A percentile compares a stretch with the other conserved stretches of the same genome.
Evolutionary conservation across 2,797 vertebrate genomes (phyloP).

Genomic region (Podargus strigoides): DNA sequence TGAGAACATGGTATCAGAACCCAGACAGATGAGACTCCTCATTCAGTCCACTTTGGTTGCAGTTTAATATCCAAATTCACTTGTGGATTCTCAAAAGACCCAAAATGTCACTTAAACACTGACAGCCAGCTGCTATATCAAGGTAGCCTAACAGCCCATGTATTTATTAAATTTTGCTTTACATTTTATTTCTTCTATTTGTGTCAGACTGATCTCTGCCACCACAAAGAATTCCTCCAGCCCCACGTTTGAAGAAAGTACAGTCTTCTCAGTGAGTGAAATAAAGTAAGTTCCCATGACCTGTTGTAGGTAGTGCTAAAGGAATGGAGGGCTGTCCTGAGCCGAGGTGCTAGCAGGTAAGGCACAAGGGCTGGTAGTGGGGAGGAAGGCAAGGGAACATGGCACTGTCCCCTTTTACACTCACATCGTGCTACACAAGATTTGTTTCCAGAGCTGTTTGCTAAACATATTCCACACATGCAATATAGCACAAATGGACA

Average conservation of each 20-base stretch:
- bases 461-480: neutral
- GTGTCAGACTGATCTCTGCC: neutral
- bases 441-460: neutral
- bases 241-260: neutral
- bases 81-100: neutral
- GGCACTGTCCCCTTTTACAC: neutral
- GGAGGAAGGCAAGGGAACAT: neutral
- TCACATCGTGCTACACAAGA: fast-evolving
- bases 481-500: neutral
- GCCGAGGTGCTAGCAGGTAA: neutral
- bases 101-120: neutral
- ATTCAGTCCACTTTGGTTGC: neutral
- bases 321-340: neutral
- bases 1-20: neutral
- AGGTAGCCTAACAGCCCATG: neutral
- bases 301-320: neutral
- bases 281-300: neutral
- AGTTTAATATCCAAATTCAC: neutral
- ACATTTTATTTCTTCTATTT: neutral
- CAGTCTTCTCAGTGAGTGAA: neutral
- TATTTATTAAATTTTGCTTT: neutral
- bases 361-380: neutral
- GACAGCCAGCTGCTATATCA: neutral
- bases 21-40: neutral
- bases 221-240: neutral